These are phyloP conservation scores for Sacculina carcini DNA, from an alignment of 2,888 invertebrate species.

Conservation along the genomic window DNA sequence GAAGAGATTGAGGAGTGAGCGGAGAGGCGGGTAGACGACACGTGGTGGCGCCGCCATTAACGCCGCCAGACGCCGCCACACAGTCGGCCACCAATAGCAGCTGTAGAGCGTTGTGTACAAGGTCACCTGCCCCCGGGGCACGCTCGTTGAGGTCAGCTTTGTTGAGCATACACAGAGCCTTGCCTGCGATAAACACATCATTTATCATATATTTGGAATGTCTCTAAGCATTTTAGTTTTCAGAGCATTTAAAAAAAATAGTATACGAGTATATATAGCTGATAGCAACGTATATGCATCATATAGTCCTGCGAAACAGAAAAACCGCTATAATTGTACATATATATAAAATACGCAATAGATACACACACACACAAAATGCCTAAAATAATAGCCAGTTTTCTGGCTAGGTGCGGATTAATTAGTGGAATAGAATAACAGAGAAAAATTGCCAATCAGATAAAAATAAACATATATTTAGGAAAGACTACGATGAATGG, in stretches of 20 bases:
- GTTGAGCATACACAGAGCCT: constrained; percentile 68
- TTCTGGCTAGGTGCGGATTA: too few relatives aligned
- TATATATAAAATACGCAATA: neutral
- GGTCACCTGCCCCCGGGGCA: constrained; percentile 76
- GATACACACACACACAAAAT: neutral
- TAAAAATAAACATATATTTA: too few relatives aligned
- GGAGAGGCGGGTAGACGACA: constrained; percentile 11
- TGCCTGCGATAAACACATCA: constrained; percentile 28
- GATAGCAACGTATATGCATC: too few relatives aligned
- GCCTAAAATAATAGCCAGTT: too few relatives aligned
- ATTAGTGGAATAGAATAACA: too few relatives aligned
- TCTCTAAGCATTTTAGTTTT: too few relatives aligned
- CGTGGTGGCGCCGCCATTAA: constrained; percentile 1
- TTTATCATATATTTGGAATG: neutral
- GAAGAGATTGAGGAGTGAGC: constrained; percentile 11
- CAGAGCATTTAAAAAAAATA: too few relatives aligned
- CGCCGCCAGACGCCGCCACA: too few relatives aligned
- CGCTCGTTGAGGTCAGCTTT: constrained; percentile 70
- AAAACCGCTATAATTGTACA: neutral
- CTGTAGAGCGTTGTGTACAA: constrained; percentile 72
- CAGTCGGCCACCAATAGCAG: constrained; percentile 32
- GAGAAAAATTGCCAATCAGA: too few relatives aligned
- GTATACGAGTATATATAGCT: too few relatives aligned
- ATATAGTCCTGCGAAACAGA: too few relatives aligned
- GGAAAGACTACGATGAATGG: neutral